Evolutionary conservation across 2,113 vertebrate genomes (phyloP), one percentile per base, ranked within the genome.

Genomic region (Prolemur simus): DNA sequence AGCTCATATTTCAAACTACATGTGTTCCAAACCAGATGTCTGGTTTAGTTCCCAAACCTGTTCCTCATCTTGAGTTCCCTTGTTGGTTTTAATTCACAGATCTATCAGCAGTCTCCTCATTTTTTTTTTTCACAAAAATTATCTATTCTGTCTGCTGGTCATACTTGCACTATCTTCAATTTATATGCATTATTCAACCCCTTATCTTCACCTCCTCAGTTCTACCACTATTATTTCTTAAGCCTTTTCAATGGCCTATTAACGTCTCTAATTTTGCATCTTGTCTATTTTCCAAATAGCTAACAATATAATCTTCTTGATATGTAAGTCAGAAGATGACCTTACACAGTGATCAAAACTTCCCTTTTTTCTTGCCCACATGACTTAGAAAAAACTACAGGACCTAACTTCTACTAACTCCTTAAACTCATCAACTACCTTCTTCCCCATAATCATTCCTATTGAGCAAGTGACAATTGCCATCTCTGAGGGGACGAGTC

Each of bases 341-440:
- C 0, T 49, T n/a, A 29, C 3, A 29, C 4, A 66, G 27, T 18
- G n/a, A 52, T 71, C 10, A 52, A n/a, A 85, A 63, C 18, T 71
- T 68, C 4, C 23, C 18, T 78, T 8, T 78, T 52, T 52, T 52
- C 14, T 52, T 45, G 11, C 1, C 27, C 18, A 68, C 1, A 42
- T 39, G 29, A 12, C 8, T 58, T 34, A 25, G 0, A 23, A 34
- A 80, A 60, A 3, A 37, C 1, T 17, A 18, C 49, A 87, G 4
- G 10, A 63, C 49, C 18, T 45, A 7, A 23, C 6, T 23, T 58
- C 39, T 87, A 47, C 9, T 58, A 56, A 47, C 3, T 2, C 11
- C 88, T 73, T 64, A 10, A 56, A 25, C 0, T 2, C 10, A 34
- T 49, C 10, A 47, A 37, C 4, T 13, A 56, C 34, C 0, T 0